These are phyloP conservation scores for Anoplolepis gracilipes DNA, from an alignment of 1,140 invertebrate genomes.

Conservation along the genomic window DNA sequence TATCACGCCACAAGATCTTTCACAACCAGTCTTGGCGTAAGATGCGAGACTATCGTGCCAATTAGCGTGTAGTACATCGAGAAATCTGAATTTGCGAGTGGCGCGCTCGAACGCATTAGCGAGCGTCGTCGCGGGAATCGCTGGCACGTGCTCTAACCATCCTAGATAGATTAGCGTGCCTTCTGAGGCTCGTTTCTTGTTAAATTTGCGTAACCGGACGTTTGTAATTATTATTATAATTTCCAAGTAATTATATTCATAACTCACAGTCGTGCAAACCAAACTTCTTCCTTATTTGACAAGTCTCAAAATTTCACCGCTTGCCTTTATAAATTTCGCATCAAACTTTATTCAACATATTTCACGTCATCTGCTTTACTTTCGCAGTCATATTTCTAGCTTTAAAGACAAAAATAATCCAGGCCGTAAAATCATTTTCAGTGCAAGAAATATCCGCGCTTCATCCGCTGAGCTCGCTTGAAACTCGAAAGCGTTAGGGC, in stretches of 20 bases:
- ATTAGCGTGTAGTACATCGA: conserved; percentile 60
- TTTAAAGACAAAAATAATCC: conserved; percentile 45
- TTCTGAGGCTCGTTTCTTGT: conserved; percentile 7
- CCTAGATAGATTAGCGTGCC: conserved; percentile 48
- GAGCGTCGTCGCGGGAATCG: conserved; percentile 39
- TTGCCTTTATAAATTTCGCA: background rate
- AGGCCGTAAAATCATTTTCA: conserved; percentile 41
- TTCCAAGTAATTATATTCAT: background rate
- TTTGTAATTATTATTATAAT: conserved; percentile 11
- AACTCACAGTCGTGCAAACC: background rate
- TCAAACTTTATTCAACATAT: background rate
- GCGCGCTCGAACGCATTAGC: conserved; percentile 60
- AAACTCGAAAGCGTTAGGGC: conserved; percentile 58
- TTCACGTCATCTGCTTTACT: conserved; percentile 4
- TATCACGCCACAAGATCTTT: conserved; percentile 43
- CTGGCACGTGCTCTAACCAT: conserved; percentile 49
- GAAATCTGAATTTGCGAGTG: conserved; percentile 50
- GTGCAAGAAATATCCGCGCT: conserved; percentile 48
- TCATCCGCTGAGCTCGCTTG: conserved; percentile 53
- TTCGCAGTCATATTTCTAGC: conserved; percentile 7
- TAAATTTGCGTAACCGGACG: background rate
- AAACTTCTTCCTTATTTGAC: background rate
- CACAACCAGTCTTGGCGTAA: conserved; percentile 51
- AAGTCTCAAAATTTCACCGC: background rate
- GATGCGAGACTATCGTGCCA: conserved; percentile 59